Base-by-base conservation (phyloP, 2,888 invertebrate genomes). In the Ochropacha duplaris region DNA sequence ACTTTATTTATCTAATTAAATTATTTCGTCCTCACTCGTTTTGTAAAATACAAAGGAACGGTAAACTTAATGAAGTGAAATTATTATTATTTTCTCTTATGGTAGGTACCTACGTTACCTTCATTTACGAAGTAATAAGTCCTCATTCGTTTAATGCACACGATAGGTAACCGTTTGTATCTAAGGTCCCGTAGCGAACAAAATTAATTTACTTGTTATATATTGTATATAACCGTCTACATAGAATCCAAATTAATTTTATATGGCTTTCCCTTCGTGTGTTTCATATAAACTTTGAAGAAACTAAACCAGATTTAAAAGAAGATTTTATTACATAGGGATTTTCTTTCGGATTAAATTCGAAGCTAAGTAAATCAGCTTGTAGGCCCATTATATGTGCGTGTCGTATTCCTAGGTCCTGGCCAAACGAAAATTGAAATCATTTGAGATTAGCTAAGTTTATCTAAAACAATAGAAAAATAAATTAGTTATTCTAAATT, bases 161-260 rank as follows among this genome's bases (percentile, higher is more conserved):
- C 44, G 44, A 44, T 44, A 44, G 31, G 31, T 50, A 44, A 57
- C 36, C 22, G 51, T 51, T 39, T 55, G 44, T 39, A 31, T 50
- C 51, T 55, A 44, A 51, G 50, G 44, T 26, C 22, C 12, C 36
- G 22, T 26, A n/a, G 57, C 44, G 57, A 50, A 65, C 49, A 56
- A 65, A 62, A 69, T 67, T 69, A 65, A 67, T 67, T 69, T 59
- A 57, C 67, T 57, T 54, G 56, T 63, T 65, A 60, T 67, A 62
- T 65, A 60, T 31, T 12, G 12, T 31, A 58, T 50, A 54, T 54
- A 51, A 52, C 11, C 57, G 56, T 34, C 54, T 44, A n/a, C 54
- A 51, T 22, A 16, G 66, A 65, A 67, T 67, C 68, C 51, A 52
- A 69, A 67, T 59, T 50, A 36, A 34, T 44, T 44, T 44, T 44